Evolutionary conservation across 2,888 invertebrate species (phyloP).

Genomic region (Vanessa cardui): DNA sequence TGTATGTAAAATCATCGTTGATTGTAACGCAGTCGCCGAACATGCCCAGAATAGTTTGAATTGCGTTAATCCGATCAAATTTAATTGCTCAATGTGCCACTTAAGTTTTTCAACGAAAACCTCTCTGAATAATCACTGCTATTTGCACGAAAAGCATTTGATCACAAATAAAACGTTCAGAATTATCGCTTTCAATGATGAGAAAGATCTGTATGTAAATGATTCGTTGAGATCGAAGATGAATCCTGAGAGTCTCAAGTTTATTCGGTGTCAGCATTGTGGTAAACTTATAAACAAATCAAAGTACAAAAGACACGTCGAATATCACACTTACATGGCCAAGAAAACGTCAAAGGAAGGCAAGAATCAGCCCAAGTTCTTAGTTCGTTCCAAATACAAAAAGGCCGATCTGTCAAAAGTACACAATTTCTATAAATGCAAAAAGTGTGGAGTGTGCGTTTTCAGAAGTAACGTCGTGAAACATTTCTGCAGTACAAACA

Average conservation of each 20-base stretch:
- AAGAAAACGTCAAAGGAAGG: background rate
- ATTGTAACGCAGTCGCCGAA: constrained; percentile 24
- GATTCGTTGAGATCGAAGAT: constrained; percentile 28
- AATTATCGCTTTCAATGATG: constrained; percentile 44
- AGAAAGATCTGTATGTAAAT: constrained; percentile 35
- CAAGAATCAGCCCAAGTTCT: constrained; percentile 9
- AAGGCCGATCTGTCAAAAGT: background rate
- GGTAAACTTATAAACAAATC: constrained; percentile 36
- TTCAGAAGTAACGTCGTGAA: constrained; percentile 2
- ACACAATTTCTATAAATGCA: constrained; percentile 34
- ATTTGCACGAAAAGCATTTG: constrained; percentile 37
- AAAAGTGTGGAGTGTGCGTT: constrained; percentile 30
- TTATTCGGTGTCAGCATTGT: constrained; percentile 42
- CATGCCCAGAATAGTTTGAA: constrained; percentile 36
- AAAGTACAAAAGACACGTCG: constrained; percentile 32
- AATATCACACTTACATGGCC: constrained; percentile 20
- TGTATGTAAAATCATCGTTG: constrained; percentile 45
- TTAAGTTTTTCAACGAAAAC: constrained; percentile 34
- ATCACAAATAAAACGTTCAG: constrained; percentile 32
- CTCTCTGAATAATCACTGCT: constrained; percentile 38
- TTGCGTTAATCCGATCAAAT: constrained; percentile 27
- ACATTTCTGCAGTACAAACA: constrained; percentile 23
- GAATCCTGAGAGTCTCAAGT: constrained; percentile 38
- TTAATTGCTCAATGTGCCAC: constrained; percentile 32
- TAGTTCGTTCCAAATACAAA: constrained; percentile 3